phyloP scores from a whole-genome alignment of 2,888 invertebrate species.

The Cheiracanthium punctorium region DNA sequence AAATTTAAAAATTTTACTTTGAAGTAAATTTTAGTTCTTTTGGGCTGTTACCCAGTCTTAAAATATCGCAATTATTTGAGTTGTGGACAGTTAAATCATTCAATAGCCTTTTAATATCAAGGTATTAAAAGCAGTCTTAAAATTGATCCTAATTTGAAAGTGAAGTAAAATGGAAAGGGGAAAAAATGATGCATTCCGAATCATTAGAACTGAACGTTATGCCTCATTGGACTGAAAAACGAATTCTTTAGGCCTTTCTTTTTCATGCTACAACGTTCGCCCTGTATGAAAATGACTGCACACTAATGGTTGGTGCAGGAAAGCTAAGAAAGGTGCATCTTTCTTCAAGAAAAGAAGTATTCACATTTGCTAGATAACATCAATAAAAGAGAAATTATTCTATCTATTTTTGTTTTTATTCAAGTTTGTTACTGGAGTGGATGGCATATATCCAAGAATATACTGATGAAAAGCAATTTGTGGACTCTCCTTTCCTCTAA shows the following conservation, averaged over 20 bases:
- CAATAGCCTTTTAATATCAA: too few species aligned
- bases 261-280: neutral
- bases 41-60: too few species aligned
- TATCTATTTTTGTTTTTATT: neutral
- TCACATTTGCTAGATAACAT: neutral
- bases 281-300: slow-evolving; percentile 24
- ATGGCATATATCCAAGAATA: neutral
- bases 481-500: neutral
- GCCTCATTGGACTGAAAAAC: slow-evolving; percentile 39
- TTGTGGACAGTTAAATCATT: neutral
- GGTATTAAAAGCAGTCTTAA: neutral
- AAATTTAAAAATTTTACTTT: too few species aligned
- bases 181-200: slow-evolving; percentile 19
- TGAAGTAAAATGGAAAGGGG: neutral
- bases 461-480: neutral
- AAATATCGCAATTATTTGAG: too few species aligned
- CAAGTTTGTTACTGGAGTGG: neutral
- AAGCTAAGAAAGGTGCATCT: neutral
- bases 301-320: slow-evolving; percentile 15
- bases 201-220: slow-evolving; percentile 27
- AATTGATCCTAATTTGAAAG: slow-evolving; percentile 15
- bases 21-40: too few species aligned
- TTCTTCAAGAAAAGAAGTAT: neutral
- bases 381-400: neutral
- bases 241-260: slow-evolving; percentile 5